These are phyloP conservation scores for Ophion ventricosus DNA, from an alignment of 2,888 invertebrate genomes.

Conservation along the genomic window DNA sequence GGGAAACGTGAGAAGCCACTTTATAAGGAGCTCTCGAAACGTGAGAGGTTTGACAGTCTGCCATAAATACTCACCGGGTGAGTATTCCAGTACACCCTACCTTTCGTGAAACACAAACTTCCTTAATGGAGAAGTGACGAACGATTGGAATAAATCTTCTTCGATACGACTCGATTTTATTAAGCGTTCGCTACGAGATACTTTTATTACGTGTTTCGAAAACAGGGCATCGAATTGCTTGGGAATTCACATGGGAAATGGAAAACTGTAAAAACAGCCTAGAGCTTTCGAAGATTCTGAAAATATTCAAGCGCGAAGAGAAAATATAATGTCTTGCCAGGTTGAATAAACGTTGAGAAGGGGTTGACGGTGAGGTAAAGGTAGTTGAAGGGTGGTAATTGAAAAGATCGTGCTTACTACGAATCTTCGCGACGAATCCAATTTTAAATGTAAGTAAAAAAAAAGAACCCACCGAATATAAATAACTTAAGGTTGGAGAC, in stretches of 20 bases:
- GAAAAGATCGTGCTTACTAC: constrained; percentile 47
- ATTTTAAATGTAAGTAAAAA: constrained; percentile 50
- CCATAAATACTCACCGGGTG: constrained; percentile 23
- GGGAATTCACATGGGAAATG: constrained; percentile 8
- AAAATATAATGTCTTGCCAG: constrained; percentile 52
- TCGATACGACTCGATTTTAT: not conserved
- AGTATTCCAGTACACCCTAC: not conserved
- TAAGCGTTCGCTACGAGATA: not conserved
- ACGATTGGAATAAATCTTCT: not conserved
- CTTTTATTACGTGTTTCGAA: not conserved
- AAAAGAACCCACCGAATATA: constrained; percentile 47
- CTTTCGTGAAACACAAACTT: constrained; percentile 8
- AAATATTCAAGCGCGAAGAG: constrained; percentile 29
- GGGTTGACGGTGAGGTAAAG: constrained; percentile 4
- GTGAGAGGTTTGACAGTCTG: constrained; percentile 27
- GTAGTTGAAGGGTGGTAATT: constrained; percentile 24
- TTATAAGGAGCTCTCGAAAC: constrained; percentile 31
- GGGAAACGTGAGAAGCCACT: constrained; percentile 28
- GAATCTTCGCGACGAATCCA: constrained; percentile 50
- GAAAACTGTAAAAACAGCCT: constrained; percentile 35
- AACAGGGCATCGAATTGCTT: not conserved
- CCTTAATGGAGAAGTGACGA: not conserved
- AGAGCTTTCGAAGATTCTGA: constrained; percentile 21
- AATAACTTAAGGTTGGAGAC: constrained; percentile 32
- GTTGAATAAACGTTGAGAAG: constrained; percentile 53